phyloP scores from a whole-genome alignment of 2,797 vertebrate species.

The Hozukius guyotensis region DNA sequence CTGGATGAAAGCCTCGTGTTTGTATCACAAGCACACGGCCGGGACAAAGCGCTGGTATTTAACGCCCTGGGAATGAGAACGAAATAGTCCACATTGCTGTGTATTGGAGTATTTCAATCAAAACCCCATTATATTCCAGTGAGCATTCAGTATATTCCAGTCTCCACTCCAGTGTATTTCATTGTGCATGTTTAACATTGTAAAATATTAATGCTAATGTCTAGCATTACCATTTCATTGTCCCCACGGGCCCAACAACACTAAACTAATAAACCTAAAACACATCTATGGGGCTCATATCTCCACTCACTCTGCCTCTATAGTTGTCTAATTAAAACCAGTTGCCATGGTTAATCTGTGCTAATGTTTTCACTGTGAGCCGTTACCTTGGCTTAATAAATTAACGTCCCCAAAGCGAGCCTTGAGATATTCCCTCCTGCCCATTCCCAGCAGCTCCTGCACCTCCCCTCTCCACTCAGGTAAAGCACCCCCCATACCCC shows the following conservation, averaged over 20 bases:
- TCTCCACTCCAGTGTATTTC: not conserved
- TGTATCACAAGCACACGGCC: not conserved
- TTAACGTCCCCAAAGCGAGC: constrained; percentile 31
- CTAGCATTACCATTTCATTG: not conserved
- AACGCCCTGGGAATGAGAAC: too few species aligned
- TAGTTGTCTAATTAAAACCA: constrained; percentile 67
- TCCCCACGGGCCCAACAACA: constrained; percentile 45
- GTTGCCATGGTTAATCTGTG: constrained; percentile 63
- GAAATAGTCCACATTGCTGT: not conserved
- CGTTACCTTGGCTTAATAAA: constrained; percentile 49
- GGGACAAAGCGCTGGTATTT: too few species aligned
- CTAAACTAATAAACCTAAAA: constrained; percentile 61
- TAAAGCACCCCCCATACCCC: constrained; percentile 36
- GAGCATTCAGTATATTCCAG: not conserved
- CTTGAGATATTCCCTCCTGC: constrained; percentile 28
- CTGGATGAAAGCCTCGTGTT: too few species aligned
- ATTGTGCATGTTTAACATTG: not conserved
- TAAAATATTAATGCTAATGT: constrained; percentile 17
- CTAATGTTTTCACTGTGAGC: constrained; percentile 60
- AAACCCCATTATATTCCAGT: not conserved
- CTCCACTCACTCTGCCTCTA: constrained; percentile 40
- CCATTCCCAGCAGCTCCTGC: constrained; percentile 6
- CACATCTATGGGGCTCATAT: constrained; percentile 46
- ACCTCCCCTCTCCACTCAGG: constrained; percentile 13
- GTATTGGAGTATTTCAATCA: not conserved